Percentiles rank a stretch among this genome's conserved stretches.
Conservation (phyloP, 2,888 invertebrate genomes). For the Platycheirus rosarum region DNA sequence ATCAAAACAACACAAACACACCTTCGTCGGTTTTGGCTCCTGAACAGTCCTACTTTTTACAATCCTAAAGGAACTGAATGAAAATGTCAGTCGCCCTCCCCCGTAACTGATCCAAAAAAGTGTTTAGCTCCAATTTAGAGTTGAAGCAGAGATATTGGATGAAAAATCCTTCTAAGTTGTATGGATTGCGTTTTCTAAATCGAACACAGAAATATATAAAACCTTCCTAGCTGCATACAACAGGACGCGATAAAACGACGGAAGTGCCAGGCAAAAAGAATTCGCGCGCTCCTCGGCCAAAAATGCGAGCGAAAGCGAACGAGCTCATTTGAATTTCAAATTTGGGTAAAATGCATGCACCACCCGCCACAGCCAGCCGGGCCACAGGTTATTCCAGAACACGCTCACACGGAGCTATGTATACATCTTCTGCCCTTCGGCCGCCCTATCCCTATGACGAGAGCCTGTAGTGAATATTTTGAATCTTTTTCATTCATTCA, state of each 20-base stretch:
- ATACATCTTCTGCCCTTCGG: slow-evolving; percentile 3
- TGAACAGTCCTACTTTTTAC: slow-evolving; percentile 5
- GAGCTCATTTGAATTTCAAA: slow-evolving; percentile 73
- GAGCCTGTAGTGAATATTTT: slow-evolving; percentile 40
- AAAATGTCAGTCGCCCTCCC: slow-evolving; percentile 46
- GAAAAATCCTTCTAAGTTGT: slow-evolving; percentile 32
- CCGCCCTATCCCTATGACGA: slow-evolving; percentile 44
- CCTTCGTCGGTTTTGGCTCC: slow-evolving; percentile 8
- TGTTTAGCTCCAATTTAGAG: slow-evolving; percentile 42
- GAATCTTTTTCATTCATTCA: slow-evolving; percentile 39
- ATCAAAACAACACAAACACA: slow-evolving; percentile 33
- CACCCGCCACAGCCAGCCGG: slow-evolving; percentile 40
- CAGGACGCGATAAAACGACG: slow-evolving; percentile 42
- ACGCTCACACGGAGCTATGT: slow-evolving; percentile 23
- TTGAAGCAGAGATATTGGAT: slow-evolving; percentile 1
- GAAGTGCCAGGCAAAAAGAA: slow-evolving; percentile 43
- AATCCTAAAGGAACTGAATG: slow-evolving; percentile 62
- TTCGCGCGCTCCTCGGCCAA: slow-evolving; percentile 34
- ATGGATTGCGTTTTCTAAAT: slow-evolving; percentile 27
- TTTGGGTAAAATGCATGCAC: slow-evolving; percentile 70
- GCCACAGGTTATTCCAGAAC: slow-evolving; percentile 55
- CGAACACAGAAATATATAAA: slow-evolving; percentile 13
- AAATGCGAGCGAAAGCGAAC: slow-evolving; percentile 36
- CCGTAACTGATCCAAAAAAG: background rate
- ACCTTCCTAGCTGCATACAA: background rate